Evolutionary conservation across 23 tunicate genomes (phyloP).

Genomic region (Botrylloides violaceus): DNA sequence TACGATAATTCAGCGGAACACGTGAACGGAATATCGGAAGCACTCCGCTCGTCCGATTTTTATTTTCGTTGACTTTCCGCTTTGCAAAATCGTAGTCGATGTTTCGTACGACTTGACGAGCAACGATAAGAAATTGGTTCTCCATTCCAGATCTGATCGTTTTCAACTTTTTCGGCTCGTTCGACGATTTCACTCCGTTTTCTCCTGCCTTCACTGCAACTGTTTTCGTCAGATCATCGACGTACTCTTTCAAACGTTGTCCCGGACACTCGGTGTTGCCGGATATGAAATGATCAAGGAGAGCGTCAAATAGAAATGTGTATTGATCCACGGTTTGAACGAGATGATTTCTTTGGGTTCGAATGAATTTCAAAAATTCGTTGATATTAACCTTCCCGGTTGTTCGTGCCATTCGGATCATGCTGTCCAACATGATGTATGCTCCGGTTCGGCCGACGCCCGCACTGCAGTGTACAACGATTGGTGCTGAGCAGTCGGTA

Average conservation of each 20-base stretch:
- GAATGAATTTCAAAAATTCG: slow-evolving; percentile 43
- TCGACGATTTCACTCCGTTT: background rate
- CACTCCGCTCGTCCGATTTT: slow-evolving; percentile 65
- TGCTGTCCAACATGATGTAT: slow-evolving; percentile 77
- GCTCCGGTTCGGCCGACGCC: slow-evolving; percentile 90
- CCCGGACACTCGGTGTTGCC: slow-evolving; percentile 58
- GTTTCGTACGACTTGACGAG: slow-evolving; percentile 15
- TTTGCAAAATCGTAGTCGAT: slow-evolving; percentile 56
- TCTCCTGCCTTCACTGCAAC: background rate
- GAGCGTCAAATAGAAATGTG: slow-evolving; percentile 78
- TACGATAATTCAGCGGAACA: slow-evolving; percentile 28
- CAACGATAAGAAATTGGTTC: slow-evolving; percentile 58
- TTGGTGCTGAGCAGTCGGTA: slow-evolving; percentile 46
- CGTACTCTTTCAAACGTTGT: slow-evolving; percentile 34
- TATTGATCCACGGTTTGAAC: slow-evolving; percentile 97
- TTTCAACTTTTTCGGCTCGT: background rate
- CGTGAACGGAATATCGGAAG: slow-evolving; percentile 68
- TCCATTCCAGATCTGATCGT: slow-evolving; percentile 33
- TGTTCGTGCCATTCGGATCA: slow-evolving; percentile 79
- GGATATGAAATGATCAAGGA: slow-evolving; percentile 53
- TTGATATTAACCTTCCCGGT: slow-evolving; percentile 59
- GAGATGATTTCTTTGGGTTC: slow-evolving; percentile 67
- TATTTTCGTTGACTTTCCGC: slow-evolving; percentile 49
- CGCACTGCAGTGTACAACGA: slow-evolving; percentile 92
- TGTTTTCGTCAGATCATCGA: slow-evolving; percentile 4